phyloP scores from a whole-genome alignment of 2,888 invertebrate genomes.

The Eilema depressum region DNA sequence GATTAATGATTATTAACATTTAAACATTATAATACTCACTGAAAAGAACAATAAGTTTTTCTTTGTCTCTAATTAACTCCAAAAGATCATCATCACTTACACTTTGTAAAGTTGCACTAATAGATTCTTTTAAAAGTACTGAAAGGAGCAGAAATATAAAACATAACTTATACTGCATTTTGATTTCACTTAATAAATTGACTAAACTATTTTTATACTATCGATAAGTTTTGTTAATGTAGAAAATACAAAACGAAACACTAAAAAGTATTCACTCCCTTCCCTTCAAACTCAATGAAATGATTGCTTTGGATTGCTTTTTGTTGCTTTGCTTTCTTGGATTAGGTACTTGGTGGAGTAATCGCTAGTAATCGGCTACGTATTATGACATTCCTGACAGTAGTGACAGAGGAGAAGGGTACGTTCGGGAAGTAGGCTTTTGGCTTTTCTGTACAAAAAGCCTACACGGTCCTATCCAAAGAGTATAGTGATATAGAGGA shows the following conservation, averaged over 20 bases:
- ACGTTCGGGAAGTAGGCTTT: not conserved
- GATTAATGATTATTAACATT: not conserved
- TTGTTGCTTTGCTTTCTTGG: no score
- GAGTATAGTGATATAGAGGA: no score
- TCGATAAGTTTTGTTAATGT: not conserved
- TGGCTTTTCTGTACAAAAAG: not conserved
- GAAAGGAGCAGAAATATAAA: slow-evolving; percentile 44
- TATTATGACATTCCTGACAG: no score
- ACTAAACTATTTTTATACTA: not conserved
- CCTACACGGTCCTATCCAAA: no score
- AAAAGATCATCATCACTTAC: slow-evolving; percentile 93
- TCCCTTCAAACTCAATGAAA: not conserved
- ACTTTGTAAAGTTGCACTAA: slow-evolving; percentile 83
- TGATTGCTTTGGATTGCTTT: no score
- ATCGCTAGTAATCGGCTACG: no score
- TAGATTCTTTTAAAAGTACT: slow-evolving; percentile 50
- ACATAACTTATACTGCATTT: slow-evolving; percentile 56
- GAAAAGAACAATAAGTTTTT: slow-evolving; percentile 93
- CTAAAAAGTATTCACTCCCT: not conserved
- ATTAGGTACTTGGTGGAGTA: no score
- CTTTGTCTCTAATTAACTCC: slow-evolving; percentile 91
- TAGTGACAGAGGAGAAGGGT: not conserved
- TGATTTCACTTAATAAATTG: slow-evolving; percentile 21
- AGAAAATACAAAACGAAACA: not conserved
- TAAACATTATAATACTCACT: slow-evolving; percentile 86